Evolutionary conservation across 1,140 invertebrate species (phyloP), one percentile per base, ranked within the genome.

Genomic region (Trichonephila clavipes): DNA sequence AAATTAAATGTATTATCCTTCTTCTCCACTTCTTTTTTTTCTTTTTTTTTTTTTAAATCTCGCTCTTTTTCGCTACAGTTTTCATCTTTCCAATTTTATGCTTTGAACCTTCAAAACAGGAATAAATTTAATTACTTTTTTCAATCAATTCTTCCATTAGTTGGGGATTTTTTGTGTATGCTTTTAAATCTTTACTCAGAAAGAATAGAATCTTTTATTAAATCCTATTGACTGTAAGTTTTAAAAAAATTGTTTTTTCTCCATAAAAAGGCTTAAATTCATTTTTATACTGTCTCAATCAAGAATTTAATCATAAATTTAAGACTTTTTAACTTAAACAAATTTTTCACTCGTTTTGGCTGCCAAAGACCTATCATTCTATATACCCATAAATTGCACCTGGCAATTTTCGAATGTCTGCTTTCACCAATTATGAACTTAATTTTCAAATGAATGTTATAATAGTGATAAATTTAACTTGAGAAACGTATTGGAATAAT

Each of bases 1-100:
- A 69, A 89, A 89, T 89, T 89, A 89, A 89, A 72, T 10, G 40
- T 28, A 72, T 89, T 89, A 89, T 89, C 87, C 72, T 87, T 87
- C 85, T 10, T 64, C 69, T 28, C 69, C 24, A 14, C 2, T 28
- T 40, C 34, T 40, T 40, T 40, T 40, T 40, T 40, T 40, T 40
- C 3, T 3, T 4, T 40, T 40, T 2, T 4, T 40, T 40, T 28
- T 28, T 14, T 18, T 16, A 72, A 72, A 28, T 16, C 24, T 6
- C 34, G 12, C 12, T 24, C 18, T 72, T 64, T 72, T 72, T 72
- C 14, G 24, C 16, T 72, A 21, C 21, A 64, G 24, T 72, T 72
- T 28, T 72, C 69, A 72, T 72, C 69, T 72, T 28, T 72, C 28
- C 69, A 34, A 34, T 72, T 72, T 72, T 72, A 40, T 16, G 24